Conservation (phyloP, 92 coral and sea anemone genomes). For the Pocillopora meandrina region DNA sequence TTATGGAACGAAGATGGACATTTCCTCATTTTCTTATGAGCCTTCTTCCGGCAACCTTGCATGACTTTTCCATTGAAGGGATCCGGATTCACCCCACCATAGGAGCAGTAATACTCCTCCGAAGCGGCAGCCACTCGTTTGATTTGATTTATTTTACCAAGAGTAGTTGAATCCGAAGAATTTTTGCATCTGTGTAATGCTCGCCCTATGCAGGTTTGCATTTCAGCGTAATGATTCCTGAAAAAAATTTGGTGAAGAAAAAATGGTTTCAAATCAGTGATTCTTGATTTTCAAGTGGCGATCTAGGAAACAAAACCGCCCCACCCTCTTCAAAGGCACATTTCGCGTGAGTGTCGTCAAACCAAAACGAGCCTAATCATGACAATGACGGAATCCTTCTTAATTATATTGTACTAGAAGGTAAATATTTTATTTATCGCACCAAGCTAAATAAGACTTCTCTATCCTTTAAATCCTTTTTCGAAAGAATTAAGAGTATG, state of each 20-base stretch:
- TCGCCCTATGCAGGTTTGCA: neutral
- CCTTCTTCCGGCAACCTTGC: neutral
- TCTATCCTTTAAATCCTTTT: no score
- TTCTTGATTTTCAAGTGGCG: neutral
- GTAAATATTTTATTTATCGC: no score
- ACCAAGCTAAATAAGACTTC: no score
- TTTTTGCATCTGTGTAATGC: neutral
- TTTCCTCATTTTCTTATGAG: neutral
- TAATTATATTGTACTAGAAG: no score
- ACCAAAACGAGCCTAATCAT: no score
- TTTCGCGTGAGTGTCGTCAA: no score
- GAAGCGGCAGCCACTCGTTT: neutral
- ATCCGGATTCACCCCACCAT: constrained; percentile 15
- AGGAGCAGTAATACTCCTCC: neutral
- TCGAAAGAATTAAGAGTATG: no score
- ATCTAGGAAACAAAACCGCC: neutral
- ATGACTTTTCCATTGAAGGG: neutral
- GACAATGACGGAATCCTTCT: no score
- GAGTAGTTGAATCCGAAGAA: neutral
- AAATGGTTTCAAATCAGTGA: neutral
- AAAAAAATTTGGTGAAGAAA: neutral
- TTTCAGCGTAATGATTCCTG: neutral
- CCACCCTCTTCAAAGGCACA: no score
- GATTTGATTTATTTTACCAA: neutral
- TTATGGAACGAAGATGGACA: neutral